Evolutionary conservation across 1,140 invertebrate species (phyloP), one percentile per base, ranked within the genome.

Genomic region (Orius insidiosus): DNA sequence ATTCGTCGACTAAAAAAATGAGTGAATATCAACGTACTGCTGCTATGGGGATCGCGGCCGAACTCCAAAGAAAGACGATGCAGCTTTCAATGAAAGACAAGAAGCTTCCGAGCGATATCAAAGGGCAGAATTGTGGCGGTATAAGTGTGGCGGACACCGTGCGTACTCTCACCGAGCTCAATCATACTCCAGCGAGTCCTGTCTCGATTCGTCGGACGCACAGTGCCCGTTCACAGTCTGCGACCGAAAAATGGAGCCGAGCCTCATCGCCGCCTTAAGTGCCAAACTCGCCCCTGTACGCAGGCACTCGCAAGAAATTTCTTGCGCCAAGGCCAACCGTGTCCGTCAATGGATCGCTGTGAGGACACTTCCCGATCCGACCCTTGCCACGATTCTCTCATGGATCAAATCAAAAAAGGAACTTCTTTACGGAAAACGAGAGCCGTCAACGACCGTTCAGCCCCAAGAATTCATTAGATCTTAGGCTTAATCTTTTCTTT

Each of bases 351-450:
- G 57, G 84, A 72, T 68, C 75, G 59, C 61, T 5, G 58, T 58
- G 19, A 59, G 63, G n/a, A 59, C 71, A 0, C 60, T 69, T 9
- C 59, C 67, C 9, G 72, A 74, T 58, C 68, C 70, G 1, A 50
- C 63, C 1, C 59, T 39, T 67, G 70, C n/a, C 63, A 72, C 30
- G 72, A 74, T 49, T 74, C 72, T 2, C 65, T 92, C 1, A 86
- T 90, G 84, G 85, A 90, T 68, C 86, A 92, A 57, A 90, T 92
- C 37, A 79, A 85, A 57, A 71, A 78, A 35, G 85, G 85, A 18
- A 85, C 82, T 2, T 76, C 76, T 3, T 61, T 90, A 41, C 76
- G 70, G 36, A 71, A 78, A 52, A 81, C 75, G 51, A 72, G 68
- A 57, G 63, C 68, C 34, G 68, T 71, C 55, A 75, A 75, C 63